Base-by-base conservation (phyloP, 2,113 vertebrate genomes). In the Plecturocebus donacophilus region DNA sequence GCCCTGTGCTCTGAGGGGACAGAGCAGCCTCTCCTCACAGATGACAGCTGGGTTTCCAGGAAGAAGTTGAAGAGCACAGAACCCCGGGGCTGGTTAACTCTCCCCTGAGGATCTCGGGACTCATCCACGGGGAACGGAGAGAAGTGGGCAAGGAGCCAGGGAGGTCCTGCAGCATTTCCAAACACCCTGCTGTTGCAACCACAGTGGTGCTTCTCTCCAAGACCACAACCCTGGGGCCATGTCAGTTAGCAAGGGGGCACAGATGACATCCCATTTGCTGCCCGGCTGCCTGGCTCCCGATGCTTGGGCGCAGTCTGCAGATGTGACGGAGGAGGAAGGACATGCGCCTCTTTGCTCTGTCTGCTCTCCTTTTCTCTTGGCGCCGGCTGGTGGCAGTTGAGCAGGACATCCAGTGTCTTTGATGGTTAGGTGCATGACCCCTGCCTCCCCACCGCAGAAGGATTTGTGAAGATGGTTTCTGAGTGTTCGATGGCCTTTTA, bases 221-320 rank as follows among this genome's bases (percentile, higher is more conserved):
- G 56, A 32, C 52, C 23, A 3, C 40, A 38, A 0, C 1, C 30
- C 52, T 7, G 25, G 21, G 23, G 14, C 23, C 17, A 0, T 0
- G 56, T 17, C 4, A 3, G 3, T 19, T 25, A 12, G 35, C 56
- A 23, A 0, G 0, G 27, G 75, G 27, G 27, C 38, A 19, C n/a
- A 3, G 38, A 5, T 11, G 27, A 5, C 11, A 16, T n/a, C n/a
- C 47, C 17, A 0, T 3, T 56, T 35, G 40, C 32, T 5, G 5
- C 38, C 71, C 12, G 32, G 9, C 81, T 66, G 27, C 27, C 27
- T 32, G 27, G 61, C 61, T 64, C 61, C 61, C 27, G 12, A 13
- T 27, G 4, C 32, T 0, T 0, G 3, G 25, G 35, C 7, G 14
- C 11, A 1, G 25, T 20, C 16, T 11, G 2, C 32, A 13, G 0